A percentile compares a stretch with the other conserved stretches of the same genome.
Conservation (phyloP, 2,888 invertebrate genomes). For the Alitta virens region DNA sequence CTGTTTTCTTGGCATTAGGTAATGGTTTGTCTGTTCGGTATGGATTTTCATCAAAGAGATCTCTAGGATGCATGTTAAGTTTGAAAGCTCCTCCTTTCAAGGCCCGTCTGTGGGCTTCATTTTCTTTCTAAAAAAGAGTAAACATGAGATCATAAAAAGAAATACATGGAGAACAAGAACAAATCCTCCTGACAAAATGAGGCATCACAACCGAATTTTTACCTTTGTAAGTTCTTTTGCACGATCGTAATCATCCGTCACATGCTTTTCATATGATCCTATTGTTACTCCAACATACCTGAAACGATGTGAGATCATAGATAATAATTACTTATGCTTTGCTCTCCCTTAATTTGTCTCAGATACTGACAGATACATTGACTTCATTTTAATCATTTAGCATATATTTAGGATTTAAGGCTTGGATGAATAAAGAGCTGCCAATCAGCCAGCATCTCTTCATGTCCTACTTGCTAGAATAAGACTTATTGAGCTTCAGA, state of each 20-base stretch:
- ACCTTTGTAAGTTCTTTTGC: conserved; percentile 47
- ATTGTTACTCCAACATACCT: conserved; percentile 52
- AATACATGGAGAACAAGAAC: neutral
- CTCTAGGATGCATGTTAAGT: conserved; percentile 52
- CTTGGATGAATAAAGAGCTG: too few species aligned
- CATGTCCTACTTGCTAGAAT: too few species aligned
- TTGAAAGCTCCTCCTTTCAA: conserved; percentile 53
- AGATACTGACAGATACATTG: too few species aligned
- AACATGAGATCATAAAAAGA: too few species aligned
- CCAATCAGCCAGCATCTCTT: too few species aligned
- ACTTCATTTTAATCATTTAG: too few species aligned
- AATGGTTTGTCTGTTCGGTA: conserved; percentile 43
- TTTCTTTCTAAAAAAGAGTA: conserved; percentile 41
- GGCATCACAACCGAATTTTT: conserved; percentile 21
- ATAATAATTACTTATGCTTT: too few species aligned
- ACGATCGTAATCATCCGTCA: conserved; percentile 47
- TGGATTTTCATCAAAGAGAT: conserved; percentile 54
- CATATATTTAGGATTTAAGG: too few species aligned
- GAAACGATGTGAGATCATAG: too few species aligned
- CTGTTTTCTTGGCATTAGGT: conserved; percentile 26
- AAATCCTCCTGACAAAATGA: neutral
- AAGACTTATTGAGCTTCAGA: too few species aligned
- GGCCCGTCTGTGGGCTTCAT: conserved; percentile 42
- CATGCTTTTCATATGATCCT: conserved; percentile 48
- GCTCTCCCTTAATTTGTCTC: too few species aligned